Base-by-base conservation (phyloP, 2,888 invertebrate species). In the Cryptocheilus praepositus region DNA sequence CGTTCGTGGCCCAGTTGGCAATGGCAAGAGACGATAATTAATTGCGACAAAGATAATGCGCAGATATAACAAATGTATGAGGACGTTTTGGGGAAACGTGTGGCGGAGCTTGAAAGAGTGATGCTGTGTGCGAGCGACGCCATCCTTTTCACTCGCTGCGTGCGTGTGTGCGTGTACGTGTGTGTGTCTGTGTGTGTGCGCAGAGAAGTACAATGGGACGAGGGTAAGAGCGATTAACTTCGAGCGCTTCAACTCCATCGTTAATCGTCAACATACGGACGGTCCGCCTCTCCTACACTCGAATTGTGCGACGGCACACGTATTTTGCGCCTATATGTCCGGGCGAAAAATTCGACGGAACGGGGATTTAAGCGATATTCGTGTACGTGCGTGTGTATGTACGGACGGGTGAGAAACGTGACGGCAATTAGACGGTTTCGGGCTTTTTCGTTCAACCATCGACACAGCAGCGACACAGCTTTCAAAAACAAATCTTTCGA, bases 401-500 rank as follows among this genome's bases (percentile, higher is more conserved):
- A 46, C 56, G 56, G 58, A 56, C 52, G 64, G 51, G 62, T 62
- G 62, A 58, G 63, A 66, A 46, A 70, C 63, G 46, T 56, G 15
- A 49, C 18, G 54, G 60, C 61, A 56, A 25, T 56, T 44, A 62
- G 16, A 66, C 51, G 67, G 45, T 49, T 28, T 19, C 49, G 54
- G 59, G 53, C 36, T 44, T 60, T 53, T 55, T 25, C 21, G 21
- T 21, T 58, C 21, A 54, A 54, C 54, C 46, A 78, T 76, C 76
- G 78, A 78, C 68, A 74, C 76, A 75, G 74, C 74, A 78, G 68
- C 78, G 73, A 70, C 70, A 76, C 78, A 78, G 67, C 71, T 69
- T 61, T 57, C 73, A 73, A 77, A 64, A 66, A 45, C 58, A 59
- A 62, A 68, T 19, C 64, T 58, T 61, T 56, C 67, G 57, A 55